Evolutionary conservation across 2,888 invertebrate genomes (phyloP).

Genomic region (Drosophila pseudotalamancana): DNA sequence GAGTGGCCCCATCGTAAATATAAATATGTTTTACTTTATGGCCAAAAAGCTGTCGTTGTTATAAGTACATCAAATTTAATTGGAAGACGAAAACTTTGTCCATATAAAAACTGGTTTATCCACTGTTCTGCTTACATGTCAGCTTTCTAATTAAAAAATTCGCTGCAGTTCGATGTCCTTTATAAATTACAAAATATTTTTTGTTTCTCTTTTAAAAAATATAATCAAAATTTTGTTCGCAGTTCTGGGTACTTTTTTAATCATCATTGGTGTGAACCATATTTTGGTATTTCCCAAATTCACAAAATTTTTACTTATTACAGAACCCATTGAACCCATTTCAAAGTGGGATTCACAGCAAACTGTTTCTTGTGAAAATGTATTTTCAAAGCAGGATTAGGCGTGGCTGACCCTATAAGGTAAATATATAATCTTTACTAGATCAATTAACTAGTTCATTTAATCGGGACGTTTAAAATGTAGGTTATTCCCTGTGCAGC

Average conservation of each 20-base stretch:
- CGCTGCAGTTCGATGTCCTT: slow-evolving; percentile 40
- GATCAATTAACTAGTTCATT: no score
- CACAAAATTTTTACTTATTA: slow-evolving; percentile 7
- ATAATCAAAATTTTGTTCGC: background rate
- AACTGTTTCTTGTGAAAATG: no score
- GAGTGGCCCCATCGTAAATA: background rate
- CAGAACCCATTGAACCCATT: no score
- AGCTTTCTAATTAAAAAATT: slow-evolving; percentile 11
- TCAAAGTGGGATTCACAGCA: no score
- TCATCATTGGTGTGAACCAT: slow-evolving; percentile 13
- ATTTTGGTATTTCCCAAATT: slow-evolving; percentile 26
- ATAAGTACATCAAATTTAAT: background rate
- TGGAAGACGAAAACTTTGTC: background rate
- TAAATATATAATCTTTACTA: no score
- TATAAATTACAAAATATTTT: background rate
- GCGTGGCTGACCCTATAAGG: no score
- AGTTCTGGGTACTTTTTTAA: slow-evolving; percentile 15
- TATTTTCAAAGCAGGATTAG: no score
- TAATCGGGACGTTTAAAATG: no score
- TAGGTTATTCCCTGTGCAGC: no score
- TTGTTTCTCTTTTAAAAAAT: slow-evolving; percentile 13
- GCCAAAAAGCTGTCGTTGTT: background rate
- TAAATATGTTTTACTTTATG: background rate
- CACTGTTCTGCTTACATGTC: slow-evolving; percentile 5
- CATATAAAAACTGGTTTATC: slow-evolving; percentile 24